These are phyloP conservation scores for Harpagifer antarcticus DNA, from an alignment of 2,797 vertebrate species.

Conservation along the genomic window DNA sequence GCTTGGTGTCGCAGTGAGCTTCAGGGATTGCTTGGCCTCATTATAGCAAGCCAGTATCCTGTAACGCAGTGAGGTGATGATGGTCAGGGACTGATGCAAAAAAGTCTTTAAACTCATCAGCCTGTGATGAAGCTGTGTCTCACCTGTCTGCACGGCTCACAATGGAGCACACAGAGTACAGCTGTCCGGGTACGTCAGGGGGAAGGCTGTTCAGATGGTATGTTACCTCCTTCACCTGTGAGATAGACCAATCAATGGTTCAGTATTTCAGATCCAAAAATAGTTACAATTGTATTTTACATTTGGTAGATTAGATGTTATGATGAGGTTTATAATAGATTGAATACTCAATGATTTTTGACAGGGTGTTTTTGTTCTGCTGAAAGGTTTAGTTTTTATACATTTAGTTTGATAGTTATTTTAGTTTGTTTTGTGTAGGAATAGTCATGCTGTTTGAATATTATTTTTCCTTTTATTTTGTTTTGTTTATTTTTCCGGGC, in stretches of 20 bases:
- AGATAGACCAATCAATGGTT: background rate
- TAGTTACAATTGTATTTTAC: background rate
- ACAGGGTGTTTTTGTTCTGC: no score
- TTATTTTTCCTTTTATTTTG: no score
- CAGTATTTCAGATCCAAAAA: background rate
- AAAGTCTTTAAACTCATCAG: background rate
- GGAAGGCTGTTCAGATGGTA: conserved; percentile 82
- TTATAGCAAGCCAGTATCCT: conserved; percentile 80
- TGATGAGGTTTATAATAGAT: no score
- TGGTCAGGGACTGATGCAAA: background rate
- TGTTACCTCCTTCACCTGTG: conserved; percentile 74
- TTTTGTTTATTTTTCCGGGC: no score
- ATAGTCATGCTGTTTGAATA: no score
- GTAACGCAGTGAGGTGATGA: conserved; percentile 16
- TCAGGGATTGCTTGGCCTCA: conserved; percentile 69
- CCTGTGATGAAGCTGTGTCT: conserved; percentile 5
- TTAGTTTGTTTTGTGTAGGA: no score
- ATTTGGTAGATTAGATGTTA: background rate
- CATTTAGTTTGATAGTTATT: no score
- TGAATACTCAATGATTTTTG: no score
- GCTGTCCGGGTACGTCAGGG: conserved; percentile 78
- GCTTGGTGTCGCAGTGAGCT: conserved; percentile 54
- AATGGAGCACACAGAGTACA: conserved; percentile 75
- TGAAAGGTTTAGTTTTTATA: no score
- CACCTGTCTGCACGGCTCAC: conserved; percentile 82